These are phyloP conservation scores for Xanthorhoe spadicearia DNA, from an alignment of 2,888 invertebrate species.

Conservation along the genomic window DNA sequence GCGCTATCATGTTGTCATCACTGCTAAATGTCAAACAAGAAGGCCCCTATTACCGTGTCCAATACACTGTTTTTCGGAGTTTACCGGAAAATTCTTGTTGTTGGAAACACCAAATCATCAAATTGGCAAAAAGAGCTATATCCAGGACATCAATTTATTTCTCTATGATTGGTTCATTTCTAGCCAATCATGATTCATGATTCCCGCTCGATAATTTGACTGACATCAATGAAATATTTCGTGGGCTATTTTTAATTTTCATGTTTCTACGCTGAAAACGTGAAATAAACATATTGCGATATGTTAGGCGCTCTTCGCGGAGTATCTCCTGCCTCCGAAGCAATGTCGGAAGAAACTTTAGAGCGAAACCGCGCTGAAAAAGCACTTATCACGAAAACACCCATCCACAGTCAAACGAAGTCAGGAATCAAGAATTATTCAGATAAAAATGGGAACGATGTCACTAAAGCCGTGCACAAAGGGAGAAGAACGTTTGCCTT, in stretches of 20 bases:
- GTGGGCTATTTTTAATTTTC: slow-evolving; percentile 69
- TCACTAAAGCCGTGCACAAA: slow-evolving; percentile 66
- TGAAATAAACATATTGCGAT: slow-evolving; percentile 44
- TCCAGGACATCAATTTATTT: not conserved
- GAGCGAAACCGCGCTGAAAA: slow-evolving; percentile 75
- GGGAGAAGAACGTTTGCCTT: slow-evolving; percentile 89
- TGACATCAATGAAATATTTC: slow-evolving; percentile 52
- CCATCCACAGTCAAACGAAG: slow-evolving; percentile 63
- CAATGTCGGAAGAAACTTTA: slow-evolving; percentile 73
- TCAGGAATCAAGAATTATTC: slow-evolving; percentile 70
- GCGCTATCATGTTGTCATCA: slow-evolving; percentile 57
- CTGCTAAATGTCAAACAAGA: slow-evolving; percentile 35
- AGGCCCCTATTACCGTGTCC: not conserved
- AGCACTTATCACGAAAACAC: slow-evolving; percentile 71
- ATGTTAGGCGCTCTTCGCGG: slow-evolving; percentile 70
- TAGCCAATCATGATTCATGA: slow-evolving; percentile 56
- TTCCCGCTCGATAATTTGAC: slow-evolving; percentile 77
- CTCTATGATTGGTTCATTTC: slow-evolving; percentile 12
- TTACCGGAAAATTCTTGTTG: slow-evolving; percentile 12
- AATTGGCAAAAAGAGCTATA: slow-evolving; percentile 20
- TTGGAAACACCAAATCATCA: slow-evolving; percentile 16
- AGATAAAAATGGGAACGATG: slow-evolving; percentile 79
- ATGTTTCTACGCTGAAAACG: slow-evolving; percentile 47
- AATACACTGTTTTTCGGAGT: slow-evolving; percentile 4
- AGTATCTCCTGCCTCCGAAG: slow-evolving; percentile 72